A percentile compares a stretch with the other conserved stretches of the same genome.
phyloP scores from a whole-genome alignment of 30 jellyfish, hydroid and myxozoan genomes.

The Pseudorhiza aurosa region DNA sequence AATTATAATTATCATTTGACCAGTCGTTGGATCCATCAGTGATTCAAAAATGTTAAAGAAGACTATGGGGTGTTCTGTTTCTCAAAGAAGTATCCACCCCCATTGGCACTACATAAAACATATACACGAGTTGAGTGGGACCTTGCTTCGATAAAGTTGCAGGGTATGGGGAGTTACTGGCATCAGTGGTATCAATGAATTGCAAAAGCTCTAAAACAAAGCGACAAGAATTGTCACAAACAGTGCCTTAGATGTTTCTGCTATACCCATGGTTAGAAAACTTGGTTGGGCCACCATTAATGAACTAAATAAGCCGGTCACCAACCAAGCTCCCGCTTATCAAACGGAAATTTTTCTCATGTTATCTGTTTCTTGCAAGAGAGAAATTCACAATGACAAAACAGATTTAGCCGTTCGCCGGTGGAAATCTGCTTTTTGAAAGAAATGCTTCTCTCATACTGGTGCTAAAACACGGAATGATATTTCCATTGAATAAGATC shows the following conservation, averaged over 20 bases:
- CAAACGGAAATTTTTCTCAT: neutral
- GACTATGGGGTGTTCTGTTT: too few species aligned
- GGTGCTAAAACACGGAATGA: too few species aligned
- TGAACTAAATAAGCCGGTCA: neutral
- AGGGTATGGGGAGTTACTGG: neutral
- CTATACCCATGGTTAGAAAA: neutral
- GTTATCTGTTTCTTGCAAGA: neutral
- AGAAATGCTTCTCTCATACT: too few species aligned
- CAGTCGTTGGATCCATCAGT: too few species aligned
- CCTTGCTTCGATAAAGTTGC: constrained; percentile 1
- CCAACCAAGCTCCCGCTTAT: constrained; percentile 8
- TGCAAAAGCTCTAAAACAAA: constrained; percentile 3
- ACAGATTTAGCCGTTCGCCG: constrained; percentile 14
- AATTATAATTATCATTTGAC: too few species aligned
- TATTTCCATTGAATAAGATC: too few species aligned
- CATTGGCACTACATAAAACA: too few species aligned
- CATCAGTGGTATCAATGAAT: neutral
- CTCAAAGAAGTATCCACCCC: too few species aligned
- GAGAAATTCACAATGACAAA: neutral
- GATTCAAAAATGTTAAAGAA: too few species aligned
- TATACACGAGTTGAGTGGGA: neutral
- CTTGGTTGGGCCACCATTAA: constrained; percentile 15
- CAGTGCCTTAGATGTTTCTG: constrained; percentile 3
- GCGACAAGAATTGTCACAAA: constrained; percentile 16
- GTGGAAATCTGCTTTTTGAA: too few species aligned